Percentiles rank a stretch among this genome's conserved stretches.
These are phyloP conservation scores for Atrichornis clamosus DNA, from an alignment of 2,113 vertebrate species.

Conservation along the genomic window DNA sequence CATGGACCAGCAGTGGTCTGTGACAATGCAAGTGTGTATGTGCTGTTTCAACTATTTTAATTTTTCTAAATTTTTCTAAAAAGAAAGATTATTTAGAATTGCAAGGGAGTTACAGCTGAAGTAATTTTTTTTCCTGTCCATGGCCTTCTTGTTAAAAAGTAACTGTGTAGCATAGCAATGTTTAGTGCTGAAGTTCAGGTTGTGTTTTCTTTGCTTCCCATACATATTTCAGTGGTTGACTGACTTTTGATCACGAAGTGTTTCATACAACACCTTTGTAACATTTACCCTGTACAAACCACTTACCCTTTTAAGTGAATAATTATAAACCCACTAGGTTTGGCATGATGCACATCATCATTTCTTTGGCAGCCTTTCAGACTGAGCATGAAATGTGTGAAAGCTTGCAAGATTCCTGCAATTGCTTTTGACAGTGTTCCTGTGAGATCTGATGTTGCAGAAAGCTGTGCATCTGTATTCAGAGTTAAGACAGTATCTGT, in stretches of 20 bases:
- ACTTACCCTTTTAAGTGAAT: not conserved
- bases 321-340: not conserved
- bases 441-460: not conserved
- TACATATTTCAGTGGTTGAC: not conserved
- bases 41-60: not conserved
- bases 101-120: not conserved
- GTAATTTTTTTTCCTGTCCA: not conserved
- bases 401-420: not conserved
- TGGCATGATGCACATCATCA: not conserved
- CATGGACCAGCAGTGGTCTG: not conserved
- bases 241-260: not conserved
- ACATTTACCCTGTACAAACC: not conserved
- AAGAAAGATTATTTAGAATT: not conserved
- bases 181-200: not conserved
- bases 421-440: not conserved
- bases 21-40: not conserved
- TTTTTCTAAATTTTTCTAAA: not conserved
- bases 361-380: not conserved
- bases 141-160: conserved; percentile 5
- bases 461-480: not conserved
- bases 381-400: not conserved
- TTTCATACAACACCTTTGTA: not conserved
- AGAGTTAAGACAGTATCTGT: not conserved
- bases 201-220: not conserved
- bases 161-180: not conserved